These are phyloP conservation scores for Panopea generosa DNA, from an alignment of 2,888 invertebrate genomes.

Conservation along the genomic window DNA sequence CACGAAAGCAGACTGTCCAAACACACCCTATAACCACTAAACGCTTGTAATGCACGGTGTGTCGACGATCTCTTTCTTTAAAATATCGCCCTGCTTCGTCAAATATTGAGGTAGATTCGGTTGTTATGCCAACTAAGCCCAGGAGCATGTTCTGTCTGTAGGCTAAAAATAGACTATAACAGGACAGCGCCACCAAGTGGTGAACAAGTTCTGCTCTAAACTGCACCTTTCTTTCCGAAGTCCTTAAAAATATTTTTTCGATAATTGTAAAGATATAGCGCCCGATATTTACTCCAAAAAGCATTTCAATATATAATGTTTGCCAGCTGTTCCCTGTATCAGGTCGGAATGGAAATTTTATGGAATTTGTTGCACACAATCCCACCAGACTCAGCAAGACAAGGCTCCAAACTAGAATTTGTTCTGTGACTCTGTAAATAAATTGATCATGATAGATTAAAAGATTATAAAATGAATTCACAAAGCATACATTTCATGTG, in stretches of 20 bases:
- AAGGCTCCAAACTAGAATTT: conserved; percentile 54
- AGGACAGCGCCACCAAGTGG: conserved; percentile 65
- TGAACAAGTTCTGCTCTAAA: conserved; percentile 66
- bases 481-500: too few relatives aligned
- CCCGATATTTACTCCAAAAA: conserved; percentile 68
- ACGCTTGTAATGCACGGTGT: conserved; percentile 55
- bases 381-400: conserved; percentile 54
- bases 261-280: conserved; percentile 62
- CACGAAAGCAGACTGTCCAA: conserved; percentile 62
- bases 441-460: too few relatives aligned
- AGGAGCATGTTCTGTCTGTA: conserved; percentile 68
- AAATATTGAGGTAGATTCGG: conserved; percentile 66
- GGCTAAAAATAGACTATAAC: conserved; percentile 63
- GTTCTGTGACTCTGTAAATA: conserved; percentile 70
- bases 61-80: conserved; percentile 52
- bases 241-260: conserved; percentile 50
- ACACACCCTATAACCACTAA: conserved; percentile 58
- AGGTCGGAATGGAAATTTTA: conserved; percentile 61
- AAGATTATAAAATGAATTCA: too few relatives aligned
- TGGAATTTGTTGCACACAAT: conserved; percentile 59
- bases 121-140: conserved; percentile 63
- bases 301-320: conserved; percentile 36
- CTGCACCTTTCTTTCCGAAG: conserved; percentile 31
- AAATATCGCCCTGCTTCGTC: conserved; percentile 60
- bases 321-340: conserved; percentile 25